Evolutionary conservation across 2,797 vertebrate genomes (phyloP), one percentile per base, ranked within the genome.

Genomic region (Chromis chromis): DNA sequence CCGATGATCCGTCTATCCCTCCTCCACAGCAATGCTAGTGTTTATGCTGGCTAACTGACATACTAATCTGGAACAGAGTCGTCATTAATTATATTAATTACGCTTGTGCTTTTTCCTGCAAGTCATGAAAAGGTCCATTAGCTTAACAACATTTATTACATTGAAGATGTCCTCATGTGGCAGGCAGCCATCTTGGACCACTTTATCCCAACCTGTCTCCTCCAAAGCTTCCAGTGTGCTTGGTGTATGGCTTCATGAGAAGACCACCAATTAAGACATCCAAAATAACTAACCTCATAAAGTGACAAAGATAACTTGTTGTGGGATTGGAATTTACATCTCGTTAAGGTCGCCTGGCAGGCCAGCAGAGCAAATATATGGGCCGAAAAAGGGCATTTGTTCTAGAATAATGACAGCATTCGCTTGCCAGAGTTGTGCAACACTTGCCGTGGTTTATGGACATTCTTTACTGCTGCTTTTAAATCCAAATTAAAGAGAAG

Each of bases 401-500:
- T 85, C 86, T 61, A 86, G 84, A 91, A 90, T 92, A 89, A 92
- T 90, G 81, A 89, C 83, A 87, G 87, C 81, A 85, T 90, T 92
- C 55, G 78, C 83, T 85, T 86, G 86, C 80, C 89, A 89, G 87
- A 84, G 77, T 85, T 86, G 87, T 87, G 91, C 89, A 93, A 93
- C 89, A 91, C 90, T 93, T 91, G 87, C 94, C 88, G 86, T 89
- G 90, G 91, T 94, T 94, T 94, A 94, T 90, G 79, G 77, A 82
- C 80, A 80, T 91, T 89, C 88, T 95, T 96, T 95, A 95, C 89
- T 81, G 92, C 88, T 78, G 89, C 91, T 88, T 93, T 94, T 91
- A 94, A 95, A 94, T 92, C 86, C 84, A 93, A 95, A 95, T 95
- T 92, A 95, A 92, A 94, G 93, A 89, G 89, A 85, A 88, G 88